These are phyloP conservation scores for Benthosema pterotum DNA, from an alignment of 2,797 vertebrate species.

Conservation along the genomic window DNA sequence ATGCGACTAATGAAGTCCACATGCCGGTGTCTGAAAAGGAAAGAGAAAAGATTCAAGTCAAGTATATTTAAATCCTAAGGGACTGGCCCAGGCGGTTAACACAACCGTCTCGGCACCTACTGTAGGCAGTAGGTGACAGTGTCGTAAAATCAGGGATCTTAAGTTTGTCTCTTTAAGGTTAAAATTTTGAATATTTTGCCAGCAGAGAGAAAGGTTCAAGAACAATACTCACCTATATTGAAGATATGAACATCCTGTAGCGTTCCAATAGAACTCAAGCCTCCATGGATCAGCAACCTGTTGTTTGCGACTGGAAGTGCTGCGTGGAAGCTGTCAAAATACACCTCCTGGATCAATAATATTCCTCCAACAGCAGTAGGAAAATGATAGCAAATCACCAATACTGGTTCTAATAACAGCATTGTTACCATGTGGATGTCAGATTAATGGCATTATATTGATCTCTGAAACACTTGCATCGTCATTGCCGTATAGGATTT, in stretches of 20 bases:
- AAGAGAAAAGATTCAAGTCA: slow-evolving; percentile 7
- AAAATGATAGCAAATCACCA: background rate
- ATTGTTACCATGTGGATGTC: background rate
- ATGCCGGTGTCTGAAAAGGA: slow-evolving; percentile 78
- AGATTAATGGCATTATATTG: no score
- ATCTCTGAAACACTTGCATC: no score
- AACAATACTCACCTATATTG: slow-evolving; percentile 75
- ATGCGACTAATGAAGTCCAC: slow-evolving; percentile 81
- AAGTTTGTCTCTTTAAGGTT: no score
- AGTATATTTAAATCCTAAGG: no score
- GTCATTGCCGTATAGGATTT: no score
- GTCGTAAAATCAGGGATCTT: background rate
- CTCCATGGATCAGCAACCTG: slow-evolving; percentile 87
- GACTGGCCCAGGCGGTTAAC: no score
- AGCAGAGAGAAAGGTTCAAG: background rate
- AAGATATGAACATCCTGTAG: slow-evolving; percentile 86
- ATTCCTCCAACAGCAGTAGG: background rate
- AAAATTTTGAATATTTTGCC: background rate
- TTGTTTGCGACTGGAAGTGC: slow-evolving; percentile 83
- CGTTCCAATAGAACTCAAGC: slow-evolving; percentile 84
- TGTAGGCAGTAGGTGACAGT: no score
- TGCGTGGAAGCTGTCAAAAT: slow-evolving; percentile 84
- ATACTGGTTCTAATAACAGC: background rate
- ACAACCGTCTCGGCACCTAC: no score
- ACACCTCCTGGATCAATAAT: background rate